Base-by-base conservation (phyloP, 2,888 invertebrate species). In the Athalia rosae region DNA sequence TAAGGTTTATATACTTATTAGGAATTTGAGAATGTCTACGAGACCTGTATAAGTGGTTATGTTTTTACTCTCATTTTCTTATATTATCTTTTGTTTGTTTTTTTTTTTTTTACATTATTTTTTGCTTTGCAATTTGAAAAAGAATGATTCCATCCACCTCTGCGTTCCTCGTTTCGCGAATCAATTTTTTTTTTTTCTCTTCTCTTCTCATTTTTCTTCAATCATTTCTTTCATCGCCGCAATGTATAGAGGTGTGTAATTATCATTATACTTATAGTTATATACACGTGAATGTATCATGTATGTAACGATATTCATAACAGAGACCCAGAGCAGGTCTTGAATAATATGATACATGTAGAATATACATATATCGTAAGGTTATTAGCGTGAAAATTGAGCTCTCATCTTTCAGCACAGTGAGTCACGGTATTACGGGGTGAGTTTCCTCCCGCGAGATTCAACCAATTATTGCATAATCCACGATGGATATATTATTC, bases 401-500 rank as follows among this genome's bases (percentile, higher is more conserved):
- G 71, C 71, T 58, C 71, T 56, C 58, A 43, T 71, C 58, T 71
- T 58, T 71, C 58, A 71, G 58, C 71, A 71, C 71, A 71, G 71
- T 71, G 71, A 56, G 67, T 67, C 67, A 11, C 28, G 41, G 67
- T 59, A 59, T 13, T 67, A 67, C 50, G 67, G 53, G 67, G 67
- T 67, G 67, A 67, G 67, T 53, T 67, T 45, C 41, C n/a, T 41
- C 13, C 63, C n/a, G n/a, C 48, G 41, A 48, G 13, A 48, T 66
- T 48, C 8, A 66, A 47, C 41, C 47, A 48, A 28, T 28, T 28
- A 28, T 28, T 28, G 28, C 28, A 28, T 28, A 28, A 28, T 28
- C 28, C 28, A 28, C 28, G 28, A 28, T 28, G 28, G 28, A 28
- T 28, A 28, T 28, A 53, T 53, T 53, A 53, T 53, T 53, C 8